Base-by-base conservation (phyloP, 1,140 invertebrate genomes). In the Medauroidea extradentata region DNA sequence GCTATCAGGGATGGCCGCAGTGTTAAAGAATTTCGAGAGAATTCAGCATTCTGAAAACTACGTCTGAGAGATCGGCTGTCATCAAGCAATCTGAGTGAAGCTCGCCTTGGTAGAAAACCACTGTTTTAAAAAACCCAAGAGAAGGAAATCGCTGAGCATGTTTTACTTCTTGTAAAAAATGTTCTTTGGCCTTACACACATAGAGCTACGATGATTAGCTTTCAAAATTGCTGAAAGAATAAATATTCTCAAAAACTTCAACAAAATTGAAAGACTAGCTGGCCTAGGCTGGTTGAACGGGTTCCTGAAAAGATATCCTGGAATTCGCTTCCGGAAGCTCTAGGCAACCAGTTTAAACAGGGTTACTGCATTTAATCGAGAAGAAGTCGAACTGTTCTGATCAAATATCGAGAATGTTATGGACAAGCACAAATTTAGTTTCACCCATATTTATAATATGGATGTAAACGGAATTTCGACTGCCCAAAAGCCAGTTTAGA, bases 381-480 rank as follows among this genome's bases (percentile, higher is more conserved):
- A 18, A 21, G 48, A 50, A 50, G 27, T 50, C 14, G 14, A 53
- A 18, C 13, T 53, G 29, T 34, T 53, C 23, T 53, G n/a, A 9
- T 39, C 14, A 21, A 53, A 53, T 38, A 13, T 53, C 4, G 52
- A 53, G 29, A 24, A 27, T 18, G 23, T 42, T 39, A 38, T 53
- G 24, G 14, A 27, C 23, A 53, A 53, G 39, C 24, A 53, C 39
- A 38, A n/a, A 42, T 18, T 53, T 41, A n/a, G 13, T 18, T 27
- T 23, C 27, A 42, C 14, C 8, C 14, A 38, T 18, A 42, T 53
- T 16, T 53, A 44, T 24, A 53, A 53, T 24, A 38, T 53, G 19
- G 29, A 41, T 53, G 29, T 21, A 38, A 39, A 8, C 7, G 52
- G 52, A 16, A 53, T 53, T 16, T 39, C n/a, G n/a, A 53, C 52